Percentiles rank a stretch among this genome's conserved stretches.
Evolutionary conservation across 2,113 vertebrate genomes (phyloP).

Genomic region (Callithrix jacchus): DNA sequence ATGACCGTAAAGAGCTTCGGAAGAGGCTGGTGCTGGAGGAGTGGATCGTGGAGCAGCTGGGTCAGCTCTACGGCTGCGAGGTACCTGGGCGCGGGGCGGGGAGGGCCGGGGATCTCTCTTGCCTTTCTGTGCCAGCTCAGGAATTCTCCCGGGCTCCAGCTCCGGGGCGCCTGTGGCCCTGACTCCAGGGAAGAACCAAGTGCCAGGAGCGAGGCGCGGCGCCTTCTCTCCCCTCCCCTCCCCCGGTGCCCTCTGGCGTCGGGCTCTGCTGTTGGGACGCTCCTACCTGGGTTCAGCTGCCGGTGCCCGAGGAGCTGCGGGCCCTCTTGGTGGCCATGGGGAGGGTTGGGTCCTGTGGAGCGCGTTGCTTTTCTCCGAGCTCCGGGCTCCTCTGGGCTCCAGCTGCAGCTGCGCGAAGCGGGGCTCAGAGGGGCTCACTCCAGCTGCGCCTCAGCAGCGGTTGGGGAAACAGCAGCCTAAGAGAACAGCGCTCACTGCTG

Average conservation of each 20-base stretch:
- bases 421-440: not conserved
- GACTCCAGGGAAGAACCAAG: not conserved
- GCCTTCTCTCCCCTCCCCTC: not conserved
- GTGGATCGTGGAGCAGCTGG: slow-evolving; percentile 98
- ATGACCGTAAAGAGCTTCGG: slow-evolving; percentile 96
- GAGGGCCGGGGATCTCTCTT: not conserved
- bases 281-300: not conserved
- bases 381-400: not conserved
- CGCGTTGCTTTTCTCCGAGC: not conserved
- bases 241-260: not conserved
- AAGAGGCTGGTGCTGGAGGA: slow-evolving; percentile 95
- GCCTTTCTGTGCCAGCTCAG: accelerated
- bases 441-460: not conserved
- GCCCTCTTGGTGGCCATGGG: not conserved
- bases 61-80: slow-evolving; percentile 96
- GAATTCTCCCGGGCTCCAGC: not conserved
- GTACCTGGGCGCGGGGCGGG: slow-evolving; percentile 76
- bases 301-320: not conserved
- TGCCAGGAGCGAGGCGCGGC: not conserved
- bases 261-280: not conserved
- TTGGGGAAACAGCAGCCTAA: not conserved
- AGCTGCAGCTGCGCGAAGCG: not conserved
- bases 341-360: not conserved
- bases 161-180: not conserved
- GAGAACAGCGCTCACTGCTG: not conserved